Evolutionary conservation across 2,797 vertebrate genomes (phyloP).

Genomic region (Clarias fuscus): DNA sequence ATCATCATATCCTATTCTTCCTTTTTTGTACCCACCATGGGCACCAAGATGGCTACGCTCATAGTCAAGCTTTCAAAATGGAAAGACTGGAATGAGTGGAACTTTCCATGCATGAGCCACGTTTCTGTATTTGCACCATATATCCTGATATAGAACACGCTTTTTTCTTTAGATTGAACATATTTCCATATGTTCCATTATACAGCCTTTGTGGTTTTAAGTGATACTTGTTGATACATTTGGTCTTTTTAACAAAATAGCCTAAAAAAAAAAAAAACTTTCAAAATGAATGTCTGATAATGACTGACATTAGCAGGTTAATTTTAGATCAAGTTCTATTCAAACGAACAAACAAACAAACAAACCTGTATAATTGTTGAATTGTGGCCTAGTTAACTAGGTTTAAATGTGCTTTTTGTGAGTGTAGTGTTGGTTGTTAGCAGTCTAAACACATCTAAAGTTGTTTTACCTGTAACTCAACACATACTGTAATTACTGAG

Average conservation of each 20-base stretch:
- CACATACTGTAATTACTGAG: background rate
- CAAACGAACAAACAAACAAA: background rate
- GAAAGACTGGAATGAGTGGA: conserved; percentile 38
- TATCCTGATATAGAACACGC: conserved; percentile 16
- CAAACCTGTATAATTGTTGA: background rate
- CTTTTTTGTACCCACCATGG: conserved; percentile 58
- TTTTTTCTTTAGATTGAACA: background rate
- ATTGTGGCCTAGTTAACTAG: background rate
- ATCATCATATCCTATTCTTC: conserved; percentile 67
- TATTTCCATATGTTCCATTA: conserved; percentile 7
- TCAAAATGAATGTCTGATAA: background rate
- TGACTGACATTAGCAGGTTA: background rate
- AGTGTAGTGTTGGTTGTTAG: background rate
- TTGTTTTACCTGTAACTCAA: background rate
- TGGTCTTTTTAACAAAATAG: background rate
- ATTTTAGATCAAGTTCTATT: background rate
- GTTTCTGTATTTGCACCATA: conserved; percentile 5
- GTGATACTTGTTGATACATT: background rate
- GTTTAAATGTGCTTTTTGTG: background rate
- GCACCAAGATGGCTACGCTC: conserved; percentile 2
- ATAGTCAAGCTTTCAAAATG: conserved; percentile 20
- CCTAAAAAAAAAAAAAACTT: too few relatives aligned
- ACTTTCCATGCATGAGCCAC: conserved; percentile 39
- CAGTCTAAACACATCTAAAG: conserved; percentile 1
- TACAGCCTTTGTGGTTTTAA: background rate